Base-by-base conservation (phyloP, 2,888 invertebrate species). In the Xylota sylvarum region DNA sequence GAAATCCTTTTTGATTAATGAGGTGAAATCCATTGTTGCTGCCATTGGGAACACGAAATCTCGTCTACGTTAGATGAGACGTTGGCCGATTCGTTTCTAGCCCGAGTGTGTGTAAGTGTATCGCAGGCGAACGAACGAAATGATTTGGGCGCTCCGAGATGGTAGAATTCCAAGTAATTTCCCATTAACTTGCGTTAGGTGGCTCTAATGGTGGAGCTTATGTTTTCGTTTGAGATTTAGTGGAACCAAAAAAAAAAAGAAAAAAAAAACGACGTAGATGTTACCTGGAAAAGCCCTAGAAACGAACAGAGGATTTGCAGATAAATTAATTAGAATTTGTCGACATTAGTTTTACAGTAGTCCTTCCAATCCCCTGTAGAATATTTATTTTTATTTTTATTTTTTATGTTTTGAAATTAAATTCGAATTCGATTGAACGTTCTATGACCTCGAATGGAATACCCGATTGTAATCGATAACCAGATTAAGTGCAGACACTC, bases 1-100 rank as follows among this genome's bases (percentile, higher is more conserved):
- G 65, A 65, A 65, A 67, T 76, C 76, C 65, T 58, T 76, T 76
- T 76, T 76, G 76, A 76, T 76, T 67, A 67, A 76, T 76, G 76
- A 67, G 67, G 65, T 67, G 48, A 50, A 76, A 58, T 67, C 48
- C 76, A 67, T 58, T 76, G 76, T 76, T 67, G 58, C 43, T 48
- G 55, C 32, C 27, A 65, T 30, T 65, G 56, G 32, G 56, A 50
- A 65, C 32, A 55, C 6, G 37, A 37, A 52, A 52, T 48, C n/a
- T n/a, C 30, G 40, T 37, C 37, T 14, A 32, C 23, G 55, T 48
- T 65, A 14, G 6, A 10, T 12, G 67, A 65, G 23, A 65, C 27
- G 37, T 40, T 30, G 55, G n/a, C 55, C 19, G 6, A 4, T 14
- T 23, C 60, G 23, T 58, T 37, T 32, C 17, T 37, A 40, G 65